Evolutionary conservation across 1,140 invertebrate species (phyloP).

Genomic region (Steinernema feltiae): DNA sequence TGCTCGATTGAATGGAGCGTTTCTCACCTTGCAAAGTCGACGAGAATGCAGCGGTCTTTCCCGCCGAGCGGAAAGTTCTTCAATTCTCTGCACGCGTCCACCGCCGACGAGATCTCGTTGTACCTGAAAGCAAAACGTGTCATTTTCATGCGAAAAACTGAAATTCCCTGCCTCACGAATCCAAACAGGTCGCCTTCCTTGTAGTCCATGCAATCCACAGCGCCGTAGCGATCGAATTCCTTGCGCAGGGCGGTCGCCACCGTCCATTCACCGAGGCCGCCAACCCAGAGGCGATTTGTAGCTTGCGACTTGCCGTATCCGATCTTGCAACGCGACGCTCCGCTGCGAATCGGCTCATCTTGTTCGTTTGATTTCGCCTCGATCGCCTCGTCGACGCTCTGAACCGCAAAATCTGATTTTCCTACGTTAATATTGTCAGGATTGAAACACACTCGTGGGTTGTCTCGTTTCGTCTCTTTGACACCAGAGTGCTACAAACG

Average conservation of each 20-base stretch:
- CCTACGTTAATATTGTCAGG: no score
- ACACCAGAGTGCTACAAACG: no score
- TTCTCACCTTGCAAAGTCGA: conserved; percentile 38
- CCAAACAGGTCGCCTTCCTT: background rate
- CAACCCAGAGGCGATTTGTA: conserved; percentile 80
- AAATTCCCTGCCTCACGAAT: conserved; percentile 16
- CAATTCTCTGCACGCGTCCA: conserved; percentile 32
- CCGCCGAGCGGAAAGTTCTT: conserved; percentile 33
- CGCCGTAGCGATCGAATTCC: conserved; percentile 94
- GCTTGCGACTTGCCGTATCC: conserved; percentile 80
- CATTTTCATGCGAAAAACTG: no score
- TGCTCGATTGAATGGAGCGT: no score
- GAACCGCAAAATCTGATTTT: background rate
- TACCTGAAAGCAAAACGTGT: conserved; percentile 28
- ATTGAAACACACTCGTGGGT: no score
- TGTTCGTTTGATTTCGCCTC: conserved; percentile 31
- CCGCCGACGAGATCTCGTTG: conserved; percentile 17
- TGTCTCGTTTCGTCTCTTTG: no score
- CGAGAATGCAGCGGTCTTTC: conserved; percentile 32
- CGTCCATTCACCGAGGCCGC: conserved; percentile 89
- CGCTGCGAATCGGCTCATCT: conserved; percentile 19
- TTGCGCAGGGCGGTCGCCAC: conserved; percentile 70
- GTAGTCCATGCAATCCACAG: conserved; percentile 93
- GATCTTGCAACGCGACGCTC: conserved; percentile 73
- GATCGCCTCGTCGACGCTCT: conserved; percentile 32